Conservation (phyloP, 2,888 invertebrate species). For the Acanthoscelides obtectus region DNA sequence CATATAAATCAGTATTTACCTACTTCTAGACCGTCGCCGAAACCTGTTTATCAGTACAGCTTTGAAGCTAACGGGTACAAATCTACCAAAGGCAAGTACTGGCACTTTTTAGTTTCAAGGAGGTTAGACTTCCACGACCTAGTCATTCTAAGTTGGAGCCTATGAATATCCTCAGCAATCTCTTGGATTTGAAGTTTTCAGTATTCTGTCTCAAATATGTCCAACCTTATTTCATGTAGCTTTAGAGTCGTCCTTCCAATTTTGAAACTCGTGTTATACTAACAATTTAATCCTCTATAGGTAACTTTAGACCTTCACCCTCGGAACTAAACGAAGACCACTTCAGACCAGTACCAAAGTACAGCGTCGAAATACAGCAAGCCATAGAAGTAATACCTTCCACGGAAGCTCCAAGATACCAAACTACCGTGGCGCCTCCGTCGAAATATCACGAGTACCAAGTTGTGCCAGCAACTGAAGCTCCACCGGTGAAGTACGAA, state of each 20-base stretch:
- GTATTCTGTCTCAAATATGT: too few species aligned
- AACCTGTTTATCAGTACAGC: conserved; percentile 69
- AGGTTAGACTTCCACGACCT: too few species aligned
- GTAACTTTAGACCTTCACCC: conserved; percentile 32
- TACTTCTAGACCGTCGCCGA: conserved; percentile 44
- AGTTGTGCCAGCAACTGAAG: not conserved
- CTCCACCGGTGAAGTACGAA: not conserved
- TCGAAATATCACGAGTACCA: not conserved
- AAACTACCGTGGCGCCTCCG: not conserved
- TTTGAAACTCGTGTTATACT: too few species aligned
- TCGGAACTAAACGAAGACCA: conserved; percentile 27
- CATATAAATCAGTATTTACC: conserved; percentile 59
- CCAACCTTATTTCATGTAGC: too few species aligned
- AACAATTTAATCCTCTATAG: not conserved
- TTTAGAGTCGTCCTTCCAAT: too few species aligned
- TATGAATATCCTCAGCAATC: too few species aligned
- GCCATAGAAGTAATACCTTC: conserved; percentile 40
- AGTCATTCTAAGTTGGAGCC: too few species aligned
- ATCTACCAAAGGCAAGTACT: conserved; percentile 33
- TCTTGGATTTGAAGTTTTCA: too few species aligned
- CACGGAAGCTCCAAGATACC: conserved; percentile 26
- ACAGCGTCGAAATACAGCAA: conserved; percentile 44
- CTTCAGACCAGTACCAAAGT: conserved; percentile 33
- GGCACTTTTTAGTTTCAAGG: too few species aligned
- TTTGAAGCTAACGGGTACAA: conserved; percentile 60